Evolutionary conservation across 2,113 vertebrate genomes (phyloP).

Genomic region (Toxotes jaculatrix): DNA sequence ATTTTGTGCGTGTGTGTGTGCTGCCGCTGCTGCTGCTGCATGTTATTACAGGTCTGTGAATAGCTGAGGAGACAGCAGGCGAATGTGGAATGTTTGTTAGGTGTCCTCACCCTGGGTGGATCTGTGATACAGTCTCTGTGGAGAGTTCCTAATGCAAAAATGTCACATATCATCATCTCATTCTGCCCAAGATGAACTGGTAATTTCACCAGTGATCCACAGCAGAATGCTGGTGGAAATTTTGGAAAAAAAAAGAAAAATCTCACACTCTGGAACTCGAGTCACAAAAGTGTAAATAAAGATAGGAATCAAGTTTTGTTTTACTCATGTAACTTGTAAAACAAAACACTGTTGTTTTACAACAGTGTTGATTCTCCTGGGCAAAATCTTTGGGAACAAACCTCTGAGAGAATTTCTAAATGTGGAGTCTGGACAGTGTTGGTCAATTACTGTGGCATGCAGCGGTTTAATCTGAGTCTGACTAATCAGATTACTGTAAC

Average conservation of each 20-base stretch:
- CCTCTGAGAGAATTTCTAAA: conserved; percentile 6
- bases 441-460: conserved; percentile 29
- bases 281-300: background rate
- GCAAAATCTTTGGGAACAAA: background rate
- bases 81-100: conserved; percentile 55
- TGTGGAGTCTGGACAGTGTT: conserved; percentile 10
- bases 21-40: conserved; percentile 1
- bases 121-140: background rate
- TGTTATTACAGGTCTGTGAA: conserved; percentile 57
- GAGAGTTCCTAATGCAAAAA: background rate
- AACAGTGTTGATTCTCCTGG: too few species aligned
- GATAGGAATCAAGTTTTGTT: too few species aligned
- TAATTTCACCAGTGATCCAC: background rate
- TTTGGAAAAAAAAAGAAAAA: too few species aligned
- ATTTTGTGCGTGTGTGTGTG: background rate
- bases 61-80: conserved; percentile 55
- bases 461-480: conserved; percentile 49
- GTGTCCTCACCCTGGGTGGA: conserved; percentile 55
- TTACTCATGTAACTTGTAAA: background rate
- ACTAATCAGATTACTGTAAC: conserved; percentile 74
- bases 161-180: background rate
- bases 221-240: background rate
- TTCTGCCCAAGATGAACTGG: background rate
- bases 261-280: background rate
- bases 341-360: too few species aligned